Conservation (phyloP, 2,797 vertebrate genomes). For the Phoeniculus purpureus region DNA sequence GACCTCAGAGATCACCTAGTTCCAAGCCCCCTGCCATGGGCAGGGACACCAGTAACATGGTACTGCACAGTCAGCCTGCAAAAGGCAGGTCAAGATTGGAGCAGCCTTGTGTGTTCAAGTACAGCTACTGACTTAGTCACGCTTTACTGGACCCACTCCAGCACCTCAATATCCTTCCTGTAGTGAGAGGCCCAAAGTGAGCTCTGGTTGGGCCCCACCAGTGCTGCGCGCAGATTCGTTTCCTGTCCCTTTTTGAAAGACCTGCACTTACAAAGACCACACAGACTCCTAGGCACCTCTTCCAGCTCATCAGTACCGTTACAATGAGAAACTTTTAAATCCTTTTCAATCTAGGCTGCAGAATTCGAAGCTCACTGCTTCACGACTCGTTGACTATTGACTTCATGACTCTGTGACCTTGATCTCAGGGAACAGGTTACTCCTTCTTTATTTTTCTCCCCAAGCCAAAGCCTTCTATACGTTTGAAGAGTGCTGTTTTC, state of each 20-base stretch:
- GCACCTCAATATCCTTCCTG: not conserved
- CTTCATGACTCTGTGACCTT: not conserved
- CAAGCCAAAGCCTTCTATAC: not conserved
- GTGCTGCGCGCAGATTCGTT: not conserved
- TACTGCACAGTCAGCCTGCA: not conserved
- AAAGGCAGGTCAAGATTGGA: not conserved
- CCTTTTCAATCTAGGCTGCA: not conserved
- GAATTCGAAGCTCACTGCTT: not conserved
- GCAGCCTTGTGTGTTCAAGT: not conserved
- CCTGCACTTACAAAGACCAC: not conserved
- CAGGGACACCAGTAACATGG: not conserved
- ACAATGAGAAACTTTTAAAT: not conserved
- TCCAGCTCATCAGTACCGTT: rapidly evolving
- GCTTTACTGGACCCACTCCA: not conserved
- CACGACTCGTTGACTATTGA: not conserved
- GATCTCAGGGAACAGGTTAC: not conserved
- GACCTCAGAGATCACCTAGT: too few relatives aligned
- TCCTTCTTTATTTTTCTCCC: not conserved
- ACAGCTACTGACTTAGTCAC: not conserved
- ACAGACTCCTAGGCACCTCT: not conserved
- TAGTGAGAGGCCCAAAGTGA: not conserved
- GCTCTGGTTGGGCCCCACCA: not conserved
- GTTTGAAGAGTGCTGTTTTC: not conserved
- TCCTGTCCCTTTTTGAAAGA: not conserved
- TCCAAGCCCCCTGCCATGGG: too few relatives aligned